phyloP scores from a whole-genome alignment of 2,113 vertebrate species.

The Clupea harengus region DNA sequence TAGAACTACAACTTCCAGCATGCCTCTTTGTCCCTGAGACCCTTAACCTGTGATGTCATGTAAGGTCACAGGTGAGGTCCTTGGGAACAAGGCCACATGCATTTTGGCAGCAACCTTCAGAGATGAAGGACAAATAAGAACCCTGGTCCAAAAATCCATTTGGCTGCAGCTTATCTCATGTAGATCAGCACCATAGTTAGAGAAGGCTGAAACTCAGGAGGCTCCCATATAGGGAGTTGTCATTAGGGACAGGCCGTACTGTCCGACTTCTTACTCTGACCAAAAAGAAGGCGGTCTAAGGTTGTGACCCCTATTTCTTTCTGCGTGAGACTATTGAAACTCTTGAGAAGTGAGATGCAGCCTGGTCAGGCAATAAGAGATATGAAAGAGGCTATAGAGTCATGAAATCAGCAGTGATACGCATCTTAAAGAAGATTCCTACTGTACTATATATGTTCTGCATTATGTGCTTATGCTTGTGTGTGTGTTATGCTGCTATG shows the following conservation, averaged over 20 bases:
- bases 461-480: not conserved
- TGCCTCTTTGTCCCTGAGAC: conserved; percentile 89
- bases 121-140: not conserved
- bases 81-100: conserved; percentile 83
- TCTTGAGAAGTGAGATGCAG: not conserved
- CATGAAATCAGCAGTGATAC: not conserved
- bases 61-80: conserved; percentile 93
- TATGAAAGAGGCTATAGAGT: no score
- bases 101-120: not conserved
- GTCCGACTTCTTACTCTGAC: conserved; percentile 60
- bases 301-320: conserved; percentile 59
- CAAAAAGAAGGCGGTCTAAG: conserved; percentile 62
- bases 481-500: not conserved
- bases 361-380: not conserved
- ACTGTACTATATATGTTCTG: not conserved
- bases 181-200: conserved; percentile 19
- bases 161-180: not conserved
- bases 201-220: conserved; percentile 6
- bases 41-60: conserved; percentile 93
- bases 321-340: conserved; percentile 34
- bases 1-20: conserved; percentile 41
- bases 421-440: not conserved
- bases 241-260: conserved; percentile 61
- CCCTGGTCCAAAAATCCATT: not conserved
- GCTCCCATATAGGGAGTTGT: not conserved